These are phyloP conservation scores for Eupleurogrammus muticus DNA, from an alignment of 2,797 vertebrate species.

Conservation along the genomic window DNA sequence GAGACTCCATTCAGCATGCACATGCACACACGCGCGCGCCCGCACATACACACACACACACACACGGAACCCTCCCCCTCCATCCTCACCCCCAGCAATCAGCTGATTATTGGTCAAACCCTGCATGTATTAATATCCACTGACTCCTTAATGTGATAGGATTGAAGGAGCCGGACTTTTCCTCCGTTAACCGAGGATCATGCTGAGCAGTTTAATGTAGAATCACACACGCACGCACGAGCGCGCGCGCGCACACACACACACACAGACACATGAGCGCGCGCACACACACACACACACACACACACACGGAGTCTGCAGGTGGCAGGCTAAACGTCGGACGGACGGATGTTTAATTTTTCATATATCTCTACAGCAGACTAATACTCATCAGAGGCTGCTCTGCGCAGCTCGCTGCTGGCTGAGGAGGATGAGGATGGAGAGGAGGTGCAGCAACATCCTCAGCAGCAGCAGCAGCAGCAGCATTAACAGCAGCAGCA, in stretches of 20 bases:
- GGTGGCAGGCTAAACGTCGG: constrained; percentile 22
- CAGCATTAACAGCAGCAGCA: no score
- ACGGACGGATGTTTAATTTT: neutral
- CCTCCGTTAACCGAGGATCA: constrained; percentile 63
- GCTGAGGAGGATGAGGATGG: no score
- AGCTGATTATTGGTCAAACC: constrained; percentile 56
- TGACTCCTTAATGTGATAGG: constrained; percentile 83
- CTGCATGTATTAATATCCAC: constrained; percentile 54
- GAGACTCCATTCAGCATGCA: constrained; percentile 53
- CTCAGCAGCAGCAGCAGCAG: no score
- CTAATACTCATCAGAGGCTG: neutral
- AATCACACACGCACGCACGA: neutral
- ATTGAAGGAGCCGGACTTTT: constrained; percentile 75
- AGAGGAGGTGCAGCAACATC: no score
- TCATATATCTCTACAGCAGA: neutral
- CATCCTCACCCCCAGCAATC: constrained; percentile 43
- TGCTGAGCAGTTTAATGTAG: constrained; percentile 25
- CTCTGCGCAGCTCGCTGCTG: no score
- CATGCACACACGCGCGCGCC: neutral
- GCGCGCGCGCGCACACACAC: no score
- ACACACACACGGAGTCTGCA: constrained; percentile 32
- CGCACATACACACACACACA: constrained; percentile 13
- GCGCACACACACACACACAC: no score
- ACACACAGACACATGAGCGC: no score
- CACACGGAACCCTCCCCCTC: constrained; percentile 3